Conservation (phyloP, 2,113 vertebrate genomes). For the Isichthys henryi region DNA sequence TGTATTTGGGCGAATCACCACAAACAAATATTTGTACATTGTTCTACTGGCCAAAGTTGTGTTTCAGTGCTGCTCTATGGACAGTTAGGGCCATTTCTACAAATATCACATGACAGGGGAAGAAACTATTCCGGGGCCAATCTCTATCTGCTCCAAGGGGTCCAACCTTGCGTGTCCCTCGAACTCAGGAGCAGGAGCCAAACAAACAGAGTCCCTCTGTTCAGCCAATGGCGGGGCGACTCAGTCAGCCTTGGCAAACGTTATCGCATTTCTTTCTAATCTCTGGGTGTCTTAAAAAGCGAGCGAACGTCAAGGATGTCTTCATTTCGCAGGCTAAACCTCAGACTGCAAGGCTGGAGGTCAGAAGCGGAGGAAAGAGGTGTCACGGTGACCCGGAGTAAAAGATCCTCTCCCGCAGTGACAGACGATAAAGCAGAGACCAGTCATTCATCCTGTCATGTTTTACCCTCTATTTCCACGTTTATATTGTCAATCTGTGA, state of each 20-base stretch:
- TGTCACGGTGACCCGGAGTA: slow-evolving; percentile 4
- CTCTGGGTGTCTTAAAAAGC: slow-evolving; percentile 4
- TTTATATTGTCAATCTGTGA: neutral
- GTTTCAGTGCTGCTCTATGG: neutral
- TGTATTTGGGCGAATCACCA: neutral
- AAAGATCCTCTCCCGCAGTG: neutral
- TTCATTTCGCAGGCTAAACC: slow-evolving; percentile 5
- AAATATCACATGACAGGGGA: neutral
- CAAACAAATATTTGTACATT: neutral
- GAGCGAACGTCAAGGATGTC: slow-evolving; percentile 14
- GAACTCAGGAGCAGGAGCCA: neutral
- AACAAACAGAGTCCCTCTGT: neutral
- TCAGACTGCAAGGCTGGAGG: slow-evolving; percentile 9
- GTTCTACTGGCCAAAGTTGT: neutral
- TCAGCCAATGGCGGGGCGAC: neutral
- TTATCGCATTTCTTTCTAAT: slow-evolving; percentile 14
- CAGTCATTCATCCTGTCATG: neutral
- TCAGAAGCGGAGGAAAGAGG: neutral
- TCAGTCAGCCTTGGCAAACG: neutral
- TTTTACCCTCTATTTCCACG: neutral
- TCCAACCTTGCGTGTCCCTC: neutral
- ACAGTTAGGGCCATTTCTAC: neutral
- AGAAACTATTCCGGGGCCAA: neutral
- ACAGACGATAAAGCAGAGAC: neutral
- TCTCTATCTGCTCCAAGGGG: neutral